These are phyloP conservation scores for Oasisia sp. DNA, from an alignment of 2,888 invertebrate species.

Conservation along the genomic window DNA sequence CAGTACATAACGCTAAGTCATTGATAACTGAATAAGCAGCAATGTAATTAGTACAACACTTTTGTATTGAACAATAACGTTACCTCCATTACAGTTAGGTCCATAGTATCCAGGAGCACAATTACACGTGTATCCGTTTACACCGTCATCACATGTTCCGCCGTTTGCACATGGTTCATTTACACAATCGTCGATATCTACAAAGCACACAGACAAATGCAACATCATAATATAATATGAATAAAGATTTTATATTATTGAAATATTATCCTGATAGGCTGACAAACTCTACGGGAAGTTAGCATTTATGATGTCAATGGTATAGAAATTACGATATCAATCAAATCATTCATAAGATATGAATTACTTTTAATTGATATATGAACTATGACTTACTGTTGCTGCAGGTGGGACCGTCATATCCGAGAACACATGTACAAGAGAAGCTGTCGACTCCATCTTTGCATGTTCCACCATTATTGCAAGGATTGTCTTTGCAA, in stretches of 20 bases:
- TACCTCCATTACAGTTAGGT: background rate
- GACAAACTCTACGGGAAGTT: no score
- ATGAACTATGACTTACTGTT: background rate
- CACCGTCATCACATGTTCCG: background rate
- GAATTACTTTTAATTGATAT: no score
- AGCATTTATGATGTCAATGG: no score
- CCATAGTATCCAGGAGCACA: background rate
- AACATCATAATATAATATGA: no score
- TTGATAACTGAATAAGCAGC: no score
- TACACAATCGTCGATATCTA: background rate
- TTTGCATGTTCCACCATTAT: constrained; percentile 25
- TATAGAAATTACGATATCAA: no score
- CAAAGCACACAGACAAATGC: background rate
- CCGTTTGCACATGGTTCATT: background rate
- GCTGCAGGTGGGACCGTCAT: constrained; percentile 20
- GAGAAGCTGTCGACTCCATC: constrained; percentile 28
- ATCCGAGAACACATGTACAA: constrained; percentile 31
- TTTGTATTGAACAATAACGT: no score
- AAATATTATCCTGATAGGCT: no score
- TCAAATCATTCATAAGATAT: no score
- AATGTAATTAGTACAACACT: no score
- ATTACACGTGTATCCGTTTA: background rate
- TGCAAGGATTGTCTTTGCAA: constrained; percentile 27
- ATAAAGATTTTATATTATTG: background rate
- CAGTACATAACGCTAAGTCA: no score